Percentiles rank a stretch among this genome's conserved stretches.
These are phyloP conservation scores for Pholis gunnellus DNA, from an alignment of 2,113 vertebrate species.

Conservation along the genomic window DNA sequence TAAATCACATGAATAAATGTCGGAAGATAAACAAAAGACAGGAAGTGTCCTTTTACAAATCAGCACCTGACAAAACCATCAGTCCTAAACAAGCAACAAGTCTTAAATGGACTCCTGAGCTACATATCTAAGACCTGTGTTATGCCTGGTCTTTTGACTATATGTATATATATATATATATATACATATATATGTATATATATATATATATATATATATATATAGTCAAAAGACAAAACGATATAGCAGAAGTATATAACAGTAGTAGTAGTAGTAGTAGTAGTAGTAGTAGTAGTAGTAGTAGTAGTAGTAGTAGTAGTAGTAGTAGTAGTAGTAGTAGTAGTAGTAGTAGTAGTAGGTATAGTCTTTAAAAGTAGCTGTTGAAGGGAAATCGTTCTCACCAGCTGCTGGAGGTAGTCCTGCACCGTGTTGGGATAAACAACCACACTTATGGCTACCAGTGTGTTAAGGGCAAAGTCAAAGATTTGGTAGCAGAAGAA, in stretches of 20 bases:
- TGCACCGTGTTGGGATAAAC: conserved; percentile 95
- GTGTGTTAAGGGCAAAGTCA: conserved; percentile 94
- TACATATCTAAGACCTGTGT: background rate
- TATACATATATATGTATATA: too few relatives aligned
- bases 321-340: background rate
- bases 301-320: background rate
- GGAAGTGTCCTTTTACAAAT: conserved; percentile 1
- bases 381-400: conserved; percentile 69
- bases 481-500: conserved; percentile 99
- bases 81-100: background rate
- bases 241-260: background rate
- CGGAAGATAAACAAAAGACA: background rate
- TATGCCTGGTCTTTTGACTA: background rate
- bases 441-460: conserved; percentile 94
- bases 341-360: background rate
- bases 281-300: background rate
- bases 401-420: conserved; percentile 95
- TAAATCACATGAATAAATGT: background rate
- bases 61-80: background rate
- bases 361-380: background rate
- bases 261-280: background rate
- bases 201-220: too few relatives aligned
- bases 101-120: conserved; percentile 9
- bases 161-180: too few relatives aligned
- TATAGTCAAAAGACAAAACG: background rate